phyloP scores from a whole-genome alignment of 2,888 invertebrate genomes.

The Drosophila eohydei region DNA sequence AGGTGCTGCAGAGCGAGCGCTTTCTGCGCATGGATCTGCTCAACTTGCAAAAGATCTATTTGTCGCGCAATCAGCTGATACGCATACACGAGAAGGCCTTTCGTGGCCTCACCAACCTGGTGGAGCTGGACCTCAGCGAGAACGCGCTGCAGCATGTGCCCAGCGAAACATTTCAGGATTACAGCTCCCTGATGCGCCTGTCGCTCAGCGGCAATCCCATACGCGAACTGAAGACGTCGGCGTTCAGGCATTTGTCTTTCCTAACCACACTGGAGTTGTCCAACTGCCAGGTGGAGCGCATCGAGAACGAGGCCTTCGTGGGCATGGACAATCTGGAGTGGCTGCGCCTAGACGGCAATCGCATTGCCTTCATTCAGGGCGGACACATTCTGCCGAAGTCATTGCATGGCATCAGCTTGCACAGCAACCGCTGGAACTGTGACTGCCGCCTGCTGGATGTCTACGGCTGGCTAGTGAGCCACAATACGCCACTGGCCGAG shows the following conservation, averaged over 20 bases:
- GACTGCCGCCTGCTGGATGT: constrained; percentile 93
- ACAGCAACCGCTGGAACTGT: constrained; percentile 95
- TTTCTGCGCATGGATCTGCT: constrained; percentile 92
- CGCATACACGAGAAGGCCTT: constrained; percentile 93
- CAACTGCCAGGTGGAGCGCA: constrained; percentile 90
- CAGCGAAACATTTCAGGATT: constrained; percentile 91
- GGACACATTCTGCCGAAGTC: constrained; percentile 90
- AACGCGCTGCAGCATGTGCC: constrained; percentile 92
- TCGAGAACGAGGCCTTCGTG: constrained; percentile 92
- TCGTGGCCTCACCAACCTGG: constrained; percentile 93
- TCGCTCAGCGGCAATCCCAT: constrained; percentile 93
- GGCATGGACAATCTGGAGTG: constrained; percentile 93
- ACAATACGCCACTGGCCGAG: constrained; percentile 91
- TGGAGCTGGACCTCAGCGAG: constrained; percentile 94
- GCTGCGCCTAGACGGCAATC: constrained; percentile 93
- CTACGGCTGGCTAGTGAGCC: constrained; percentile 91
- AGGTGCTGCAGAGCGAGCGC: constrained; percentile 91
- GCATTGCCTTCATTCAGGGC: constrained; percentile 90
- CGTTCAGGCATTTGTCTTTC: constrained; percentile 91
- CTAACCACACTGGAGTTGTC: constrained; percentile 93
- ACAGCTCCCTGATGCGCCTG: constrained; percentile 93
- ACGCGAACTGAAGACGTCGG: constrained; percentile 88
- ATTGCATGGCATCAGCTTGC: constrained; percentile 91
- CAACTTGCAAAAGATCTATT: constrained; percentile 94
- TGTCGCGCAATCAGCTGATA: constrained; percentile 91